Evolutionary conservation across 2,888 invertebrate species (phyloP).

Genomic region (Aporophyla lueneburgensis): DNA sequence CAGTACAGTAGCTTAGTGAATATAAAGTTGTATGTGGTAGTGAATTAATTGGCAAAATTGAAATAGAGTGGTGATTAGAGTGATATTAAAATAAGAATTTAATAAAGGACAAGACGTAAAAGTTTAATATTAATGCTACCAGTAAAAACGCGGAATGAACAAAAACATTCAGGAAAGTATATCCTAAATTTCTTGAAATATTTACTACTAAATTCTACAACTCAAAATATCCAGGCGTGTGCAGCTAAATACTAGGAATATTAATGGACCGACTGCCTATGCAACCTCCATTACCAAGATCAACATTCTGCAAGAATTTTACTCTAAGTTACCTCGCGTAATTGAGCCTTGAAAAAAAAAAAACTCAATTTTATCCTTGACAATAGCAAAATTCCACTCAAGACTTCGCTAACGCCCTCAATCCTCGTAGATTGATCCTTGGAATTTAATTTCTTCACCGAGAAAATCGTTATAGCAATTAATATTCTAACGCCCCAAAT

Average conservation of each 20-base stretch:
- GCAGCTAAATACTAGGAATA: background rate
- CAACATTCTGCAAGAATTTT: background rate
- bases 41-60: too few relatives aligned
- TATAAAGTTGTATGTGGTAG: too few relatives aligned
- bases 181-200: too few relatives aligned
- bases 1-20: too few relatives aligned
- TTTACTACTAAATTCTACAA: too few relatives aligned
- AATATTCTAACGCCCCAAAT: conserved; percentile 19
- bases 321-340: background rate
- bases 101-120: too few relatives aligned
- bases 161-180: too few relatives aligned
- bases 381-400: background rate
- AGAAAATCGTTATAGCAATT: conserved; percentile 28
- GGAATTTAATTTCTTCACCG: conserved; percentile 42
- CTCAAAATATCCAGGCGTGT: too few relatives aligned
- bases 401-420: background rate
- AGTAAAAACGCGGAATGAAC: too few relatives aligned
- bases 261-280: background rate
- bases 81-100: too few relatives aligned
- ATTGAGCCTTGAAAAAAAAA: background rate
- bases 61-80: too few relatives aligned
- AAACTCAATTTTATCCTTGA: background rate
- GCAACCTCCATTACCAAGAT: background rate
- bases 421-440: background rate
- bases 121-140: too few relatives aligned